Base-by-base conservation (phyloP, 2,888 invertebrate genomes). In the Polylopha cassiicola region DNA sequence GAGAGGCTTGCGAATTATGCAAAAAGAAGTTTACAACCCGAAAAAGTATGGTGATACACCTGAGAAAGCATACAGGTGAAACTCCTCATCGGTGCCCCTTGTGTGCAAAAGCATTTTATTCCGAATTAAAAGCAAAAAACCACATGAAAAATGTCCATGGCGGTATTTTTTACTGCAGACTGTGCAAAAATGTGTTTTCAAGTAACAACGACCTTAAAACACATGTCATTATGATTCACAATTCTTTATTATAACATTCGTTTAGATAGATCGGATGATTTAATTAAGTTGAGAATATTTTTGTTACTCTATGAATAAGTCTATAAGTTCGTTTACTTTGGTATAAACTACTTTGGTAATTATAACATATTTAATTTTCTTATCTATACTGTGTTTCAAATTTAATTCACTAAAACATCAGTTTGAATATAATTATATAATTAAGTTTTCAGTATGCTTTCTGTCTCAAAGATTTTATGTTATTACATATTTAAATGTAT, bases 131-230 rank as follows among this genome's bases (percentile, higher is more conserved):
- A 42, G 55, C 63, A n/a, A 65, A 55, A 38, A 48, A 49, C 1
- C 84, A 85, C 39, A 71, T 81, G 76, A 67, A 48, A 32, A 38
- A 54, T 0, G 50, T 44, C 4, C 84, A 84, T n/a, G 82, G 82
- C 0, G 81, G 81, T 1, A 64, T 47, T 24, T 74, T 61, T 39
- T 64, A 66, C 16, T 81, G 84, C 50, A 69, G 71, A 26, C 53
- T 74, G 2, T 84, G 82, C 50, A 79, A 69, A 54, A 56, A 58
- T 3, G 62, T 70, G 4, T 66, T 72, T 46, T 45, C 54, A 22
- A 73, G 52, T 31, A 74, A 69, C 55, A 51, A 47, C 41, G 66
- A 62, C 37, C 64, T 80, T 18, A 78, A 72, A 48, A 43, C 47
- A 4, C 82, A 84, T 52, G 58, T 68, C 0, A 59, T 56, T 43